phyloP scores from a whole-genome alignment of 1,140 invertebrate genomes.

The Leucophenga varia region DNA sequence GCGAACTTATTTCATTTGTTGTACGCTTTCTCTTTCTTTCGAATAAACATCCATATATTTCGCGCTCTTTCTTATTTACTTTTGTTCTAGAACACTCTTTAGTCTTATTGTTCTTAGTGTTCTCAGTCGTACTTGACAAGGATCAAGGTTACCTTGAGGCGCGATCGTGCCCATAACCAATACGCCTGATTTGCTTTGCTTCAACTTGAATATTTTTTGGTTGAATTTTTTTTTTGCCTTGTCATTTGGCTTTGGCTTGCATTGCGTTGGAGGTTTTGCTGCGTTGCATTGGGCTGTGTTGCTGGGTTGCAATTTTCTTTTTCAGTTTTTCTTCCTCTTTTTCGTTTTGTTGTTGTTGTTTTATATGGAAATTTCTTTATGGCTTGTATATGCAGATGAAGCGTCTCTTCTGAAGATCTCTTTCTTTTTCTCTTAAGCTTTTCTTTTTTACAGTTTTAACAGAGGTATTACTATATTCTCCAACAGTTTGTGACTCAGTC shows the following conservation, averaged over 20 bases:
- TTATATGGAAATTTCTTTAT: constrained; percentile 54
- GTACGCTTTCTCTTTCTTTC: no score
- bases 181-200: no score
- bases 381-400: constrained; percentile 55
- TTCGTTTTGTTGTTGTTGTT: constrained; percentile 25
- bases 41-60: no score
- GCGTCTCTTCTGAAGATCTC: constrained; percentile 15
- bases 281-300: not conserved
- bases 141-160: constrained; percentile 40
- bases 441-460: no score
- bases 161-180: no score
- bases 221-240: no score
- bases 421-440: no score
- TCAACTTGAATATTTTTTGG: constrained; percentile 7
- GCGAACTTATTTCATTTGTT: constrained; percentile 50
- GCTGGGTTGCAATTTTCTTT: constrained; percentile 16
- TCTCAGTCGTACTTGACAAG: constrained; percentile 45
- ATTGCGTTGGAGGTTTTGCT: not conserved
- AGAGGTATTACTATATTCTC: no score
- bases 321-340: not conserved
- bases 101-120: no score
- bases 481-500: no score
- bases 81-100: no score
- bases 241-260: not conserved
- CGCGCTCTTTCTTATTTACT: no score